These are phyloP conservation scores for Medauroidea extradentata DNA, from an alignment of 1,140 invertebrate species.

Conservation along the genomic window DNA sequence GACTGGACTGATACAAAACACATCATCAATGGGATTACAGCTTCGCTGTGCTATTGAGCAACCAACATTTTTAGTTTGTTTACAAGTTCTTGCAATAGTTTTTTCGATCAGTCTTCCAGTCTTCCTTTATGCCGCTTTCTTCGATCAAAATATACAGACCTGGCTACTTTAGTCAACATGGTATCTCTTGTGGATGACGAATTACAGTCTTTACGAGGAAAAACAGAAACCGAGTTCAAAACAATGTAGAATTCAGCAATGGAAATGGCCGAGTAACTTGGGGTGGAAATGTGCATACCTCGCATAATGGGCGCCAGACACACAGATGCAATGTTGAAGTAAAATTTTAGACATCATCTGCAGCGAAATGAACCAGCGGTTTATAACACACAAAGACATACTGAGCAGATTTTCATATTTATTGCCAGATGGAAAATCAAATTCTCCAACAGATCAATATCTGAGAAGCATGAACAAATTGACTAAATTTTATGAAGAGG, in stretches of 20 bases:
- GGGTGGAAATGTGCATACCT: not conserved
- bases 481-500: not conserved
- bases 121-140: conserved; percentile 1
- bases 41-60: conserved; percentile 3
- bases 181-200: not conserved
- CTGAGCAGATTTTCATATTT: not conserved
- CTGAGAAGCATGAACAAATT: not conserved
- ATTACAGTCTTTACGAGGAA: not conserved
- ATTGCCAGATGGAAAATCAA: not conserved
- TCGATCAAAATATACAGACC: not conserved
- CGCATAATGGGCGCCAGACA: not conserved
- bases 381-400: not conserved
- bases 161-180: not conserved
- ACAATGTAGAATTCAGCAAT: not conserved
- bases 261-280: not conserved
- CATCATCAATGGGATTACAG: not conserved
- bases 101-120: conserved; percentile 3
- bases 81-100: not conserved
- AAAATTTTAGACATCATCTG: not conserved
- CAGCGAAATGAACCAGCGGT: not conserved
- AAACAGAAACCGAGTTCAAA: not conserved
- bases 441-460: not conserved
- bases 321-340: not conserved
- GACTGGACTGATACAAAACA: not conserved
- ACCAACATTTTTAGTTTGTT: conserved; percentile 4